phyloP scores from a whole-genome alignment of 2,888 invertebrate species.

The Calliscelio sp. region DNA sequence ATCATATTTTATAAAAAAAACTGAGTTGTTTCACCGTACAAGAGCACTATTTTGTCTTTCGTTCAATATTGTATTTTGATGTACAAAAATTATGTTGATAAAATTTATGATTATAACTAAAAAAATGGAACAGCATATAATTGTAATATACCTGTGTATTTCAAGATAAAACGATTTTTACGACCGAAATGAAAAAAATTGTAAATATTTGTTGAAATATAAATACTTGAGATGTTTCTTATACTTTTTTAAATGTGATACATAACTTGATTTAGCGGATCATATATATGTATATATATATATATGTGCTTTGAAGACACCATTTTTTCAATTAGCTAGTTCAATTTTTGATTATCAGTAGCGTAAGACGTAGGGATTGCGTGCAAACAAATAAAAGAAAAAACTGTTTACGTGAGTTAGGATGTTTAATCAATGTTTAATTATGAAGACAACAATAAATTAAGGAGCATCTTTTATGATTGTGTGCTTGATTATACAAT shows the following conservation, averaged over 20 bases:
- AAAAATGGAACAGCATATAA: constrained; percentile 28
- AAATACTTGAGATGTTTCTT: constrained; percentile 62
- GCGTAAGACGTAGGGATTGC: constrained; percentile 12
- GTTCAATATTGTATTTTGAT: constrained; percentile 46
- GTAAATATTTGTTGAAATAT: constrained; percentile 70
- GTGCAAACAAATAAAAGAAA: too few species aligned
- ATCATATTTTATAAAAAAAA: constrained; percentile 44
- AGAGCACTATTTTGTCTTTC: constrained; percentile 41
- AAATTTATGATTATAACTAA: too few species aligned
- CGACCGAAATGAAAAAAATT: constrained; percentile 49
- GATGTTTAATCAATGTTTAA: constrained; percentile 34
- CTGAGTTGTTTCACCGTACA: constrained; percentile 44
- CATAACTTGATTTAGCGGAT: constrained; percentile 48
- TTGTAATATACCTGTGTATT: constrained; percentile 62
- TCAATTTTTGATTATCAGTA: constrained; percentile 36
- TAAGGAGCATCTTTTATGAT: too few species aligned
- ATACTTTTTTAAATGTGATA: constrained; percentile 66
- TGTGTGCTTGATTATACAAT: constrained; percentile 40
- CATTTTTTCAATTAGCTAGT: constrained; percentile 53
- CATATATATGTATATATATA: constrained; percentile 40
- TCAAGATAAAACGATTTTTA: constrained; percentile 60
- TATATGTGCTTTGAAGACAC: constrained; percentile 32
- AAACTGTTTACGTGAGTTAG: constrained; percentile 36
- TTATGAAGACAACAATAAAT: constrained; percentile 13
- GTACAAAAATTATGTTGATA: constrained; percentile 68